phyloP scores from a whole-genome alignment of 2,113 vertebrate species.

The Patagioenas fasciata region DNA sequence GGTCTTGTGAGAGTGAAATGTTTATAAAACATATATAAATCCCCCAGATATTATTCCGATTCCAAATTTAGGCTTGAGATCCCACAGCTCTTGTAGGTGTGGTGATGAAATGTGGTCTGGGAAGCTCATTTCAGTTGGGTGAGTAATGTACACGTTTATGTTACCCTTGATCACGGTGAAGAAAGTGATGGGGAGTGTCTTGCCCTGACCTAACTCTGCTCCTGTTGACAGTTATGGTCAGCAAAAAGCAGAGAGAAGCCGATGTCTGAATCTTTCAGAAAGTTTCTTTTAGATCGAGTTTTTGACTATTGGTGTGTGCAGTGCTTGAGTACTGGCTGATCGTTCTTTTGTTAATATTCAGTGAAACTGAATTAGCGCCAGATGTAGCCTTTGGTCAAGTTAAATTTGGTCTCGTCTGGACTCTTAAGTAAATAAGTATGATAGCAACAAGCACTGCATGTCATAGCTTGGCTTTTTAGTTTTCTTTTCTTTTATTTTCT shows the following conservation, averaged over 20 bases:
- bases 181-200: background rate
- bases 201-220: background rate
- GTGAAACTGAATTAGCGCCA: background rate
- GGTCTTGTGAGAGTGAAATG: slow-evolving; percentile 1
- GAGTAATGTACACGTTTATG: background rate
- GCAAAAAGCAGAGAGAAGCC: background rate
- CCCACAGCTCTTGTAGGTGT: slow-evolving; percentile 2
- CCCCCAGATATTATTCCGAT: background rate
- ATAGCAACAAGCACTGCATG: background rate
- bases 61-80: slow-evolving; percentile 1
- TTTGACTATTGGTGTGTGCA: background rate
- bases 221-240: background rate
- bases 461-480: background rate
- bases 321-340: background rate
- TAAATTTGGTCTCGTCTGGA: background rate
- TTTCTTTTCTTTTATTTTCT: too few species aligned
- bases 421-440: background rate
- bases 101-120: background rate
- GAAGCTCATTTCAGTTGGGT: background rate
- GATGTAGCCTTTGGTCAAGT: background rate
- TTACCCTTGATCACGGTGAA: background rate
- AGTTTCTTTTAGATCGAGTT: background rate
- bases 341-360: background rate
- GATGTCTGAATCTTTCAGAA: background rate
- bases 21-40: background rate